Percentiles rank a stretch among this genome's conserved stretches.
Evolutionary conservation across 2,888 invertebrate species (phyloP).

Genomic region (Ectropis crepuscularia): DNA sequence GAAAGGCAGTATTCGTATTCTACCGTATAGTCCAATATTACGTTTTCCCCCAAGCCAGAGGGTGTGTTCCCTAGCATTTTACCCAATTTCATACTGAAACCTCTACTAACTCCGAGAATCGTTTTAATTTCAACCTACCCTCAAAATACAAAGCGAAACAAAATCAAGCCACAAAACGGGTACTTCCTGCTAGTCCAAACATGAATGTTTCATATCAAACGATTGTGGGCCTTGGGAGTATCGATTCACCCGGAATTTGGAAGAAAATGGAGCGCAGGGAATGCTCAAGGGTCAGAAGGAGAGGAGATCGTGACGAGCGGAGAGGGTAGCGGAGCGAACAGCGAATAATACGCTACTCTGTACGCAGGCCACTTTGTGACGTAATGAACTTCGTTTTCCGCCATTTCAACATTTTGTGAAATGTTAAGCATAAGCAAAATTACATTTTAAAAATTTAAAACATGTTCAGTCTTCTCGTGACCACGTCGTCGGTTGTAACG

Average conservation of each 20-base stretch:
- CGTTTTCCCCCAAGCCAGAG: too few species aligned
- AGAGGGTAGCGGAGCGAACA: constrained; percentile 26
- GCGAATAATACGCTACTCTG: not conserved
- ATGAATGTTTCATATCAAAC: constrained; percentile 63
- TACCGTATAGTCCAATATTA: too few species aligned
- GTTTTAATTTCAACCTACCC: constrained; percentile 13
- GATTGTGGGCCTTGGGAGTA: constrained; percentile 62
- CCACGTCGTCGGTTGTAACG: too few species aligned
- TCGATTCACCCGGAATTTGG: constrained; percentile 69
- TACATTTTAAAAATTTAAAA: too few species aligned
- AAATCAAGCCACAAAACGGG: constrained; percentile 17
- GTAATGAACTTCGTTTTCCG: too few species aligned
- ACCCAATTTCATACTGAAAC: too few species aligned
- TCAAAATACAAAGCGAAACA: constrained; percentile 8
- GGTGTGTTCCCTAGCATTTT: too few species aligned
- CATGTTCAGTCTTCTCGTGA: too few species aligned
- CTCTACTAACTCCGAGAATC: not conserved
- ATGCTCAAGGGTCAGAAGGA: constrained; percentile 56
- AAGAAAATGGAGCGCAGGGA: constrained; percentile 66
- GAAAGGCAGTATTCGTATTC: too few species aligned
- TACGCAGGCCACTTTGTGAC: too few species aligned
- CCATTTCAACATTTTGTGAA: too few species aligned
- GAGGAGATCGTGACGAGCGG: constrained; percentile 44
- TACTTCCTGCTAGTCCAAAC: constrained; percentile 23
- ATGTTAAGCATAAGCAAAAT: too few species aligned